phyloP scores from a whole-genome alignment of 1,140 invertebrate species.

The Neocloeon triangulifer region DNA sequence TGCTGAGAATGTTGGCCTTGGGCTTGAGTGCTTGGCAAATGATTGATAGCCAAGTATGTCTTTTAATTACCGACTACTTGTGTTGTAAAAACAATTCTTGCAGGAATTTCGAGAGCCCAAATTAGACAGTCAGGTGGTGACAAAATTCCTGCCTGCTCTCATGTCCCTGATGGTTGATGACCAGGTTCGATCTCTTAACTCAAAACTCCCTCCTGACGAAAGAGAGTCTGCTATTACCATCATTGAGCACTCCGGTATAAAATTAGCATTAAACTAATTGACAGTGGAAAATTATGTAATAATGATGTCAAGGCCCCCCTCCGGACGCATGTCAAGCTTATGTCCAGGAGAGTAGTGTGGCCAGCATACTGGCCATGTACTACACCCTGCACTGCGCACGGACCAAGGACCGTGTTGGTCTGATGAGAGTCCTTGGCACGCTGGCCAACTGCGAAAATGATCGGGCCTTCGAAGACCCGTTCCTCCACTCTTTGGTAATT shows the following conservation, averaged over 20 bases:
- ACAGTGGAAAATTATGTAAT: too few relatives aligned
- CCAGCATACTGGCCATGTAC: conserved; percentile 84
- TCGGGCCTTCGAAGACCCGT: conserved; percentile 83
- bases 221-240: conserved; percentile 76
- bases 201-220: conserved; percentile 80
- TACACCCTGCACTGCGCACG: conserved; percentile 74
- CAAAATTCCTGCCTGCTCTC: conserved; percentile 81
- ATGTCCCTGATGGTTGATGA: conserved; percentile 95
- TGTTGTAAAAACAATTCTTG: conserved; percentile 4
- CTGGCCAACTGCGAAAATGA: conserved; percentile 78
- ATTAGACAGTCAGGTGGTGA: conserved; percentile 75
- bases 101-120: conserved; percentile 89
- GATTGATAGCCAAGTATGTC: conserved; percentile 58
- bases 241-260: conserved; percentile 72
- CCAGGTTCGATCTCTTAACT: conserved; percentile 68
- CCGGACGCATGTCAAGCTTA: conserved; percentile 83
- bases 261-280: too few relatives aligned
- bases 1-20: conserved; percentile 77
- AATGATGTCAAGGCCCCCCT: conserved; percentile 63
- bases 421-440: conserved; percentile 69
- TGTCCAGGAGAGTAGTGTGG: conserved; percentile 70
- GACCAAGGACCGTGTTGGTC: conserved; percentile 56
- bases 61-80: not conserved
- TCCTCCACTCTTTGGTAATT: conserved; percentile 65
- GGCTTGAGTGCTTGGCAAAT: conserved; percentile 91